Evolutionary conservation across 2,113 vertebrate species (phyloP).

Genomic region (Phaethon lepturus): DNA sequence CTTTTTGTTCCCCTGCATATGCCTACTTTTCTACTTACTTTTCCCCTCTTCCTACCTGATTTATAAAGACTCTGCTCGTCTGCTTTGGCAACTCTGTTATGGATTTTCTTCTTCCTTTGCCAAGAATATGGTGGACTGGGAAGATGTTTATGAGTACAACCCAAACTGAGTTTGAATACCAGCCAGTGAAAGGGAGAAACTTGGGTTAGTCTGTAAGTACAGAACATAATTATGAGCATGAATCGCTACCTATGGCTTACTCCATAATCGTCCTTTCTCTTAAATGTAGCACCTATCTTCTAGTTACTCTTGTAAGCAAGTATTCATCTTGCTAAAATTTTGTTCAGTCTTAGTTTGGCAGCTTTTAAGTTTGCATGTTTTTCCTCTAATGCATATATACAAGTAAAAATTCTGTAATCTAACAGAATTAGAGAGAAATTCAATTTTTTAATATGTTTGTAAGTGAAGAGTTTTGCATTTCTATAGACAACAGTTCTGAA

Average conservation of each 20-base stretch:
- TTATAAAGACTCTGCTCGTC: neutral
- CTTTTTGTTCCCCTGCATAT: neutral
- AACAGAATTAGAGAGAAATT: neutral
- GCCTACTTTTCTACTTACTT: neutral
- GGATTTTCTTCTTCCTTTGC: conserved; percentile 19
- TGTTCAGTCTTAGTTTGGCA: neutral
- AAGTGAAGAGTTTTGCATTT: neutral
- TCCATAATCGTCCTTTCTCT: neutral
- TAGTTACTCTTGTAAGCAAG: neutral
- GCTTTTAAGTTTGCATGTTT: neutral
- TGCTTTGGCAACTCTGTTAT: neutral
- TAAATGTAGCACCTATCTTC: neutral
- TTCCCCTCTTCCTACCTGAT: neutral
- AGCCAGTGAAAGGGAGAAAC: conserved; percentile 37
- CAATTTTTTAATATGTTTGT: neutral
- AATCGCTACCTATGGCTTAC: neutral
- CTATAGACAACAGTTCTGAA: neutral
- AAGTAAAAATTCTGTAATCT: neutral
- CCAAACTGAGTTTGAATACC: conserved; percentile 18
- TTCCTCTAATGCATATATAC: neutral
- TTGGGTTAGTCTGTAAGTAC: conserved; percentile 22
- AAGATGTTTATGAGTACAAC: neutral
- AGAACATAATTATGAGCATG: neutral
- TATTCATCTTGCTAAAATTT: neutral
- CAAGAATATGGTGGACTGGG: neutral